phyloP scores from a whole-genome alignment of 2,888 invertebrate species.

The Rhogogaster chlorosoma region DNA sequence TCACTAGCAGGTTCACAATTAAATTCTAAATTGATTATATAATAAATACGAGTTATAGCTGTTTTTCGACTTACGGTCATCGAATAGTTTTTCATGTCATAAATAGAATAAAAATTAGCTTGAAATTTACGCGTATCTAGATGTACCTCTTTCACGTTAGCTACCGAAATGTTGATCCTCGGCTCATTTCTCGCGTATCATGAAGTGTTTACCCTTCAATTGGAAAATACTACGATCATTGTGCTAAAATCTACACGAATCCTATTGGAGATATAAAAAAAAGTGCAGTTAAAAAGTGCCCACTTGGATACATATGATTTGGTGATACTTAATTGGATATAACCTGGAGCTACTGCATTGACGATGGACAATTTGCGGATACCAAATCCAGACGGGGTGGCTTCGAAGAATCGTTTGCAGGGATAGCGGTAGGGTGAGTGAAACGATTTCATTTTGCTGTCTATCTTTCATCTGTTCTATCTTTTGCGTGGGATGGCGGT shows the following conservation, averaged over 20 bases:
- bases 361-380: neutral
- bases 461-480: conserved; percentile 14
- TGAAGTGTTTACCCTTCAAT: neutral
- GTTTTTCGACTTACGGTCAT: neutral
- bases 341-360: neutral
- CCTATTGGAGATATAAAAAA: neutral
- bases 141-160: too few relatives aligned
- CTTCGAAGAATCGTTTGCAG: neutral
- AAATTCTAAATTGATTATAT: neutral
- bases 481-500: neutral
- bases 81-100: neutral
- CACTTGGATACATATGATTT: neutral
- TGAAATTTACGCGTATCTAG: neutral
- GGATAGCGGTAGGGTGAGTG: neutral
- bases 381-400: neutral
- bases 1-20: neutral
- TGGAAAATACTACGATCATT: neutral
- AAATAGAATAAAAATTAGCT: neutral
- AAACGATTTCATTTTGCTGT: neutral
- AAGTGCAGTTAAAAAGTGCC: neutral
- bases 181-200: neutral
- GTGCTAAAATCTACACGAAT: neutral
- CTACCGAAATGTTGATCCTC: too few relatives aligned
- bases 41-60: neutral
- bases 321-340: neutral